Evolutionary conservation across 2,888 invertebrate species (phyloP).

Genomic region (Hemicrepidius hirtus): DNA sequence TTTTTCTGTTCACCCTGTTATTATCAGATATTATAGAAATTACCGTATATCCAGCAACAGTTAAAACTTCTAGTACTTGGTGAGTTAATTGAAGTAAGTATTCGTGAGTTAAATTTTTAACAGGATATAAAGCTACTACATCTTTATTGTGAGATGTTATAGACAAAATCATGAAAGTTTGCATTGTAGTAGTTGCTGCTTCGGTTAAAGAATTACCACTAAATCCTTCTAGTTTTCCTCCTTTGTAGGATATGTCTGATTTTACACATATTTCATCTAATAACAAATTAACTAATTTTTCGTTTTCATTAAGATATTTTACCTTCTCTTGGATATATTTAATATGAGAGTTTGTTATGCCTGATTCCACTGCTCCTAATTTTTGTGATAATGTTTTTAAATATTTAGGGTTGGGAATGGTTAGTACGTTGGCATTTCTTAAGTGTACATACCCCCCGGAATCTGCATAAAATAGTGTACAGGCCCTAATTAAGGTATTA

Average conservation of each 20-base stretch:
- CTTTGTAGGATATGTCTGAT: conserved; percentile 1
- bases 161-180: neutral
- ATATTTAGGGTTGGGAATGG: neutral
- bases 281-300: neutral
- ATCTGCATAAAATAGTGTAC: neutral
- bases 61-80: neutral
- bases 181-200: neutral
- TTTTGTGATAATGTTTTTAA: neutral
- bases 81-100: neutral
- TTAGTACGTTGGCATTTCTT: neutral
- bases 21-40: neutral
- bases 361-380: neutral
- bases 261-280: neutral
- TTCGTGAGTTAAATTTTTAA: neutral
- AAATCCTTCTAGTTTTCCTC: too few relatives aligned
- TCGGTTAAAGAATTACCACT: neutral
- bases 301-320: neutral
- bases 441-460: neutral
- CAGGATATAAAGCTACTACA: neutral
- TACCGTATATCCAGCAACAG: neutral
- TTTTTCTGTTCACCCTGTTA: neutral
- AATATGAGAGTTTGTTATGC: neutral
- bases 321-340: neutral
- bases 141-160: neutral
- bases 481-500: neutral